phyloP scores from a whole-genome alignment of 2,888 invertebrate genomes.

The Hypolimnas misippus region DNA sequence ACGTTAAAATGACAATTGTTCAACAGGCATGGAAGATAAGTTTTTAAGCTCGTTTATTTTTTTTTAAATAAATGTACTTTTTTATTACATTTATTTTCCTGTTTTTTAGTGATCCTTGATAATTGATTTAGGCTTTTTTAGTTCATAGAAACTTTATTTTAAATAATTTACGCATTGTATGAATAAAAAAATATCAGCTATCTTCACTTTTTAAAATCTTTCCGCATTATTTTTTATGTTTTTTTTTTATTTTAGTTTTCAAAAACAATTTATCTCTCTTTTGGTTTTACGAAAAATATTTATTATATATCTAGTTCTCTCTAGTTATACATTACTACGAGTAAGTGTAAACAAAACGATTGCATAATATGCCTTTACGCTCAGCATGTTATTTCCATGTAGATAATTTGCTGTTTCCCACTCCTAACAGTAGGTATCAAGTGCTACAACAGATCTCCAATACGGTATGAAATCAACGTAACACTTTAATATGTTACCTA shows the following conservation, averaged over 20 bases:
- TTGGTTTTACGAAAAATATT: not conserved
- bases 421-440: not conserved
- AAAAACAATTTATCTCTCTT: no score
- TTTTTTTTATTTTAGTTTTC: not conserved
- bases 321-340: not conserved
- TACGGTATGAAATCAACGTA: not conserved
- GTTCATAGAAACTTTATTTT: no score
- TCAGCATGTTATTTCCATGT: slow-evolving; percentile 3
- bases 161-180: no score
- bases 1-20: not conserved
- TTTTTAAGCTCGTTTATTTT: not conserved
- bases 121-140: no score
- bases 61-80: no score
- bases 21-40: not conserved
- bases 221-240: no score
- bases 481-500: not conserved
- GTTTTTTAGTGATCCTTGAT: no score
- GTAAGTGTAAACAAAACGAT: not conserved
- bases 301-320: not conserved
- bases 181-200: no score
- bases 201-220: no score
- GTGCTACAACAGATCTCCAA: not conserved
- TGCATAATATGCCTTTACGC: not conserved
- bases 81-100: no score
- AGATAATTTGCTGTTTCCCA: not conserved